These are phyloP conservation scores for Eudemis profundana DNA, from an alignment of 2,888 invertebrate genomes.

Conservation along the genomic window DNA sequence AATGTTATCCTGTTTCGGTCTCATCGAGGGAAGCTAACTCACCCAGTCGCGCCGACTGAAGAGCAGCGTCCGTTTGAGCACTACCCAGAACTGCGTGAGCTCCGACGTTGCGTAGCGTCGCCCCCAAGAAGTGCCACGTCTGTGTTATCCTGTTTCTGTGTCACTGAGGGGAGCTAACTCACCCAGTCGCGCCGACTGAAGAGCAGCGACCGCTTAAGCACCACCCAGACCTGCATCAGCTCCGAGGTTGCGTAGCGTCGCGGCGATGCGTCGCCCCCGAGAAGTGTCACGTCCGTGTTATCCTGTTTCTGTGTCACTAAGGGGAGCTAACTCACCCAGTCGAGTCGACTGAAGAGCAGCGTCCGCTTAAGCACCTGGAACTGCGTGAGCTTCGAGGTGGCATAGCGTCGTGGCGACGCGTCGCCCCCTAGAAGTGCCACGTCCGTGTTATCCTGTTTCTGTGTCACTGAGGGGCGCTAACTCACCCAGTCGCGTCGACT, in stretches of 20 bases:
- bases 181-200: constrained; percentile 97
- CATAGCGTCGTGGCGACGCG: too few relatives aligned
- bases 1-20: too few relatives aligned
- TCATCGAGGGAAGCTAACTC: constrained; percentile 90
- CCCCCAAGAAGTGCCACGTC: constrained; percentile 89
- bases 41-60: constrained; percentile 97
- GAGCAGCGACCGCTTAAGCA: constrained; percentile 92
- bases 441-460: too few relatives aligned
- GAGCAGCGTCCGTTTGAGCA: constrained; percentile 92
- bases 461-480: constrained; percentile 91
- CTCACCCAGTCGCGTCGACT: constrained; percentile 95
- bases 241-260: constrained; percentile 95
- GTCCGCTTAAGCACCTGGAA: constrained; percentile 95
- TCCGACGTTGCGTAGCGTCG: constrained; percentile 93
- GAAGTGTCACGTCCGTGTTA: too few relatives aligned
- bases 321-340: constrained; percentile 93
- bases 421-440: constrained; percentile 87
- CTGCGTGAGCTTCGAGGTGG: constrained; percentile 92
- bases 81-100: constrained; percentile 93
- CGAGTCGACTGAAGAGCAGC: constrained; percentile 92
- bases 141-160: too few relatives aligned
- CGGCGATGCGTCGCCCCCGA: too few relatives aligned
- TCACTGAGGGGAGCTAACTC: constrained; percentile 90
- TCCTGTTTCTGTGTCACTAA: too few relatives aligned
- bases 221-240: constrained; percentile 93